These are phyloP conservation scores for Mycalesis mineus DNA, from an alignment of 2,888 invertebrate genomes.

Conservation along the genomic window DNA sequence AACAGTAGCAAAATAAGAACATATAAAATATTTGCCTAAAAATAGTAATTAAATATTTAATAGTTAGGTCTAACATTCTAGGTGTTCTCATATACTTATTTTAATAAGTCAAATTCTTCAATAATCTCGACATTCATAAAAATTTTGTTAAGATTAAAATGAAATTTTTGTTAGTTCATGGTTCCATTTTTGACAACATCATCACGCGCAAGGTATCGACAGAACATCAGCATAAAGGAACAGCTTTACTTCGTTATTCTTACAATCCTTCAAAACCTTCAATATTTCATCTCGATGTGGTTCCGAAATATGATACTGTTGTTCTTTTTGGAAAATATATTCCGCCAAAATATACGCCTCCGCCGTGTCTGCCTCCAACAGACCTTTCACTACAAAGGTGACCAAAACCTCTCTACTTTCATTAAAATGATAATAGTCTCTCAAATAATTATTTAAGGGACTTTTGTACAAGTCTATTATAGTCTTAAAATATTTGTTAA, in stretches of 20 bases:
- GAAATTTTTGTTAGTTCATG: not conserved
- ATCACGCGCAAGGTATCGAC: not conserved
- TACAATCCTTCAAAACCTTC: constrained; percentile 23
- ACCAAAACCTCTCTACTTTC: constrained; percentile 21
- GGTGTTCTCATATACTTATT: too few relatives aligned
- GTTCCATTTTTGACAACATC: not conserved
- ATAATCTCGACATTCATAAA: too few relatives aligned
- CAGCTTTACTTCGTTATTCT: constrained; percentile 29
- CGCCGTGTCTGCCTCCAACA: constrained; percentile 23
- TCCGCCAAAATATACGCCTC: constrained; percentile 33
- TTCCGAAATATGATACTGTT: constrained; percentile 2
- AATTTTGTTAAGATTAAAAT: too few relatives aligned
- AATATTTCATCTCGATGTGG: constrained; percentile 22
- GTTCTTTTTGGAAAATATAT: constrained; percentile 21
- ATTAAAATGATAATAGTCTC: constrained; percentile 24
- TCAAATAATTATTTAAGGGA: constrained; percentile 35
- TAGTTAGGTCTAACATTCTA: too few relatives aligned
- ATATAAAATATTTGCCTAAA: too few relatives aligned
- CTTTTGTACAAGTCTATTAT: constrained; percentile 41
- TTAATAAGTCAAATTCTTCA: too few relatives aligned
- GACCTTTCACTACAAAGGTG: constrained; percentile 27
- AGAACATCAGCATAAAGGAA: constrained; percentile 28
- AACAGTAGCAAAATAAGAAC: too few relatives aligned
- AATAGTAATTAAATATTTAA: too few relatives aligned
- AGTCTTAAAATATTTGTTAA: constrained; percentile 42